phyloP scores from a whole-genome alignment of 2,113 vertebrate species.

The Etia nguti region DNA sequence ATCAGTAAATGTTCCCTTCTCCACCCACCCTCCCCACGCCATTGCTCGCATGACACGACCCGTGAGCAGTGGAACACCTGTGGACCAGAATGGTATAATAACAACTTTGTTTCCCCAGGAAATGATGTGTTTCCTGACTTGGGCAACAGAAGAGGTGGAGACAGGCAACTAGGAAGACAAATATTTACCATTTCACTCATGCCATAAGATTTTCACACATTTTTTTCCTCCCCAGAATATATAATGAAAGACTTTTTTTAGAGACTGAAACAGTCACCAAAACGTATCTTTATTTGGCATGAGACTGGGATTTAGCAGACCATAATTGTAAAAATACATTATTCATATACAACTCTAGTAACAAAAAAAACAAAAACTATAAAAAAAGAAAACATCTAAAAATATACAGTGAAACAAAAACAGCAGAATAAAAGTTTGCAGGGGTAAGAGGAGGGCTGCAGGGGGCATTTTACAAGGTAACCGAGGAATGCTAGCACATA shows the following conservation, averaged over 20 bases:
- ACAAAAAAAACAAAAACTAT: conserved; percentile 39
- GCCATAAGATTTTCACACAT: background rate
- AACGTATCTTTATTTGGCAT: conserved; percentile 62
- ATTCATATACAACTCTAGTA: conserved; percentile 71
- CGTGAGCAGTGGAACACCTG: conserved; percentile 63
- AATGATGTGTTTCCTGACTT: conserved; percentile 60
- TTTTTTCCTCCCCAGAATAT: background rate
- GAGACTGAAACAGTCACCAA: conserved; percentile 47
- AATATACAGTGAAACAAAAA: conserved; percentile 71
- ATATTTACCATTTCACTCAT: background rate
- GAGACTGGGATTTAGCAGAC: conserved; percentile 38
- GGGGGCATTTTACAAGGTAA: conserved; percentile 62
- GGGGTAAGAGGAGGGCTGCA: background rate
- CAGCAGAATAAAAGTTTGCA: conserved; percentile 66
- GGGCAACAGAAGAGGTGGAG: conserved; percentile 22
- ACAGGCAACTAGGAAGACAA: conserved; percentile 2
- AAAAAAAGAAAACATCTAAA: conserved; percentile 43
- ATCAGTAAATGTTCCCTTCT: conserved; percentile 15
- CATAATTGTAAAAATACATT: conserved; percentile 69
- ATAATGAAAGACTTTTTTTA: background rate
- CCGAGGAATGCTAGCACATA: conserved; percentile 51
- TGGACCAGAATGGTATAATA: conserved; percentile 55
- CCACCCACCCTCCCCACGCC: background rate
- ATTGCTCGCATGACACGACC: conserved; percentile 25
- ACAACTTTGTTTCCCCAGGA: conserved; percentile 64